Conservation (phyloP, 2,888 invertebrate genomes). For the Lomographa bimaculata region DNA sequence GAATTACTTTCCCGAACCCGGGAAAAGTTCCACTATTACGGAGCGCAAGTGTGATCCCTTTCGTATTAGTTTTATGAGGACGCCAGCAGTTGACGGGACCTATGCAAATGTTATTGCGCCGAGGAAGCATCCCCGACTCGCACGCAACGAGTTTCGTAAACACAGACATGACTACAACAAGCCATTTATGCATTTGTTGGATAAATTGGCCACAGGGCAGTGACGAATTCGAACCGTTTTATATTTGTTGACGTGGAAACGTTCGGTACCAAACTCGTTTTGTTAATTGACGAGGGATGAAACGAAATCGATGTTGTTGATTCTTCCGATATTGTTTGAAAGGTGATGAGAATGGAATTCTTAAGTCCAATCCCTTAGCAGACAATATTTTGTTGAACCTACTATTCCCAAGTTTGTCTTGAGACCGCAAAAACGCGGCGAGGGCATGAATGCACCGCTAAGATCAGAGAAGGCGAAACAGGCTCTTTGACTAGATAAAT, state of each 20-base stretch:
- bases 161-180: constrained; percentile 5
- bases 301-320: constrained; percentile 32
- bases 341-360: constrained; percentile 19
- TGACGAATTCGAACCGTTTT: constrained; percentile 5
- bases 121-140: constrained; percentile 52
- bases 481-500: constrained; percentile 35
- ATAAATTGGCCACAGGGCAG: constrained; percentile 4
- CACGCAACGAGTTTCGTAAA: constrained; percentile 26
- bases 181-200: constrained; percentile 3
- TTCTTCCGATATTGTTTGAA: constrained; percentile 28
- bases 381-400: constrained; percentile 22
- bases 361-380: constrained; percentile 7
- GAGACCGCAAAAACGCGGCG: constrained; percentile 28
- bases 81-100: constrained; percentile 66
- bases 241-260: constrained; percentile 19
- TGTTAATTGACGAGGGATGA: constrained; percentile 33
- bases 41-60: constrained; percentile 66
- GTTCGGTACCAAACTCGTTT: constrained; percentile 26
- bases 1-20: constrained; percentile 64
- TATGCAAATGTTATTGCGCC: constrained; percentile 76
- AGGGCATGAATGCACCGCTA: constrained; percentile 23
- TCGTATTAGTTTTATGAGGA: constrained; percentile 69
- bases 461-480: constrained; percentile 31
- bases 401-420: constrained; percentile 18
- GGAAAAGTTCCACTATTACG: constrained; percentile 66